Percentiles rank a stretch among this genome's conserved stretches.
Conservation (phyloP, 2,888 invertebrate genomes). For the Graphium colonna region DNA sequence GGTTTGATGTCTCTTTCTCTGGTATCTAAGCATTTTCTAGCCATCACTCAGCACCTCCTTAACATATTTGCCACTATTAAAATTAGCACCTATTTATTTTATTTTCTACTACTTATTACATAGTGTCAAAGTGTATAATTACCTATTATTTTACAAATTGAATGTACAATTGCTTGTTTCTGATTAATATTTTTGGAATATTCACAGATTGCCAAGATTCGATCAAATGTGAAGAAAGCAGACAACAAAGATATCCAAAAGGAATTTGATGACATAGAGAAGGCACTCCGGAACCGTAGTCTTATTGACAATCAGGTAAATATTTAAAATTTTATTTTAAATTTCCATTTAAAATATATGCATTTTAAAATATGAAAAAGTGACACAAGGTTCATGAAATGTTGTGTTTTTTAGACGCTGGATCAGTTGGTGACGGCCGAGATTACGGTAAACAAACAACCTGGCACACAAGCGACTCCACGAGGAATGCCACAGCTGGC, state of each 20-base stretch:
- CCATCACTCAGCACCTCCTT: no score
- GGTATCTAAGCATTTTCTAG: no score
- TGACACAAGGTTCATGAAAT: neutral
- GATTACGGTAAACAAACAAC: slow-evolving; percentile 1
- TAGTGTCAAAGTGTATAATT: no score
- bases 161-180: no score
- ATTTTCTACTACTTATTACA: no score
- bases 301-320: slow-evolving; percentile 70
- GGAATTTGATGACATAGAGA: slow-evolving; percentile 78
- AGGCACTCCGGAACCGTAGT: slow-evolving; percentile 74
- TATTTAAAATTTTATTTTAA: neutral
- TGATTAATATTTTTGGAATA: slow-evolving; percentile 31
- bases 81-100: no score
- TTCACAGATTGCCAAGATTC: slow-evolving; percentile 78
- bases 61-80: no score
- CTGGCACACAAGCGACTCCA: neutral
- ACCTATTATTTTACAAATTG: no score
- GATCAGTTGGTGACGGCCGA: slow-evolving; percentile 17
- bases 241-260: slow-evolving; percentile 73
- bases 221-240: slow-evolving; percentile 62
- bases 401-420: slow-evolving; percentile 6
- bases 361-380: neutral
- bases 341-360: neutral
- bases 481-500: slow-evolving; percentile 16
- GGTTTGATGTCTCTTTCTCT: no score